Conservation (phyloP, 2,113 vertebrate genomes). For the Macaca mulatta region DNA sequence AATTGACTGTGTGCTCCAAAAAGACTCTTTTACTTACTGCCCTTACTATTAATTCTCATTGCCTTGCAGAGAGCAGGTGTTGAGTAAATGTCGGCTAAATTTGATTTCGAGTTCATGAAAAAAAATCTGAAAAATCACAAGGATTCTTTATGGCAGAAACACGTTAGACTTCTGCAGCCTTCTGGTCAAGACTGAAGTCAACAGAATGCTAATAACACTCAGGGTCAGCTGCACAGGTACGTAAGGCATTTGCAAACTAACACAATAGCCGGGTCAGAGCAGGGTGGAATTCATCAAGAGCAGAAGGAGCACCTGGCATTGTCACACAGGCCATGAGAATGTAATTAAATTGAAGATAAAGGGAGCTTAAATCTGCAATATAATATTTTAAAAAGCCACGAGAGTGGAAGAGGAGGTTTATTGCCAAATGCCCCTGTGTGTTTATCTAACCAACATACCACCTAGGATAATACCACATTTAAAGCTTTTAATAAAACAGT, state of each 20-base stretch:
- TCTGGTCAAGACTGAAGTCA: not conserved
- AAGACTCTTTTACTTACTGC: not conserved
- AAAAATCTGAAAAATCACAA: not conserved
- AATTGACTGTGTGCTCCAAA: not conserved
- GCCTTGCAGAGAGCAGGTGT: not conserved
- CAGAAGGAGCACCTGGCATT: constrained; percentile 66
- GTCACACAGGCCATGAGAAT: constrained; percentile 68
- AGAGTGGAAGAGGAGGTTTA: constrained; percentile 71
- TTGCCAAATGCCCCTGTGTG: constrained; percentile 71
- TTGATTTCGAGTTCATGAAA: not conserved
- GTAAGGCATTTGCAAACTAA: not conserved
- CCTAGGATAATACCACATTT: constrained; percentile 67
- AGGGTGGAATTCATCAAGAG: constrained; percentile 66
- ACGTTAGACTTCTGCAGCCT: not conserved
- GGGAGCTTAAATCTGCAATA: constrained; percentile 72
- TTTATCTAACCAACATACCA: constrained; percentile 50
- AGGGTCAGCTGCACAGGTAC: not conserved
- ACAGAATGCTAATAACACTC: not conserved
- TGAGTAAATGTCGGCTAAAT: not conserved
- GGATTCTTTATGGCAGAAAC: not conserved
- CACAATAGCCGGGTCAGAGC: not conserved
- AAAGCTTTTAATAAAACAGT: constrained; percentile 84
- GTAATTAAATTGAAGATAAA: constrained; percentile 84
- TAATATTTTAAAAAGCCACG: constrained; percentile 84
- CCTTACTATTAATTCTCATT: not conserved